phyloP scores from a whole-genome alignment of 1,140 invertebrate genomes.

The Calephelis nemesis region DNA sequence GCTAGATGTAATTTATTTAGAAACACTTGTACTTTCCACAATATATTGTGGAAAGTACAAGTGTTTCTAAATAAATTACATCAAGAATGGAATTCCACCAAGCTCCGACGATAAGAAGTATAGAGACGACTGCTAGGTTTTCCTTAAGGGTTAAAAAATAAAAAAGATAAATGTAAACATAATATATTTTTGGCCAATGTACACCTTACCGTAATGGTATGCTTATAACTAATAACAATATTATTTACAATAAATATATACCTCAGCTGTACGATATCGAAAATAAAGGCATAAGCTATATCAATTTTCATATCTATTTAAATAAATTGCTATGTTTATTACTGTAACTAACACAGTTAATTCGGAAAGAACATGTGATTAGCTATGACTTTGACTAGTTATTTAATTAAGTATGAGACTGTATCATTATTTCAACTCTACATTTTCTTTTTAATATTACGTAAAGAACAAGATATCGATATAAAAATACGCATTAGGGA shows the following conservation, averaged over 20 bases:
- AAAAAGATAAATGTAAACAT: conserved; percentile 6
- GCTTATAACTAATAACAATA: conserved; percentile 4
- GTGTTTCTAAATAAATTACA: too few species aligned
- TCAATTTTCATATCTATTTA: conserved; percentile 1
- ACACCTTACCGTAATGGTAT: neutral
- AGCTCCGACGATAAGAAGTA: too few species aligned
- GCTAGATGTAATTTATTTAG: too few species aligned
- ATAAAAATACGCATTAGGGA: too few species aligned
- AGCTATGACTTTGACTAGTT: conserved; percentile 2
- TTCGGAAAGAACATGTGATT: conserved; percentile 3
- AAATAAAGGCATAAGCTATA: neutral
- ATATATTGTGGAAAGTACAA: too few species aligned
- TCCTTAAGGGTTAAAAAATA: neutral
- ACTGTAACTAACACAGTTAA: neutral
- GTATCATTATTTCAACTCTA: neutral
- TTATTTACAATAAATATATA: conserved; percentile 8
- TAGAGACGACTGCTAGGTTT: too few species aligned
- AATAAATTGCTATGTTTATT: conserved; percentile 10
- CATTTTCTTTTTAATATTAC: too few species aligned
- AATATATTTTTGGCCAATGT: conserved; percentile 3
- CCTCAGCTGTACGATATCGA: neutral
- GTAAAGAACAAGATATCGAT: too few species aligned
- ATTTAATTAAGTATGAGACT: neutral
- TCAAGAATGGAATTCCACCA: too few species aligned
- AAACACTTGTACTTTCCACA: too few species aligned